phyloP scores from a whole-genome alignment of 2,797 vertebrate species.

The Pampus argenteus region DNA sequence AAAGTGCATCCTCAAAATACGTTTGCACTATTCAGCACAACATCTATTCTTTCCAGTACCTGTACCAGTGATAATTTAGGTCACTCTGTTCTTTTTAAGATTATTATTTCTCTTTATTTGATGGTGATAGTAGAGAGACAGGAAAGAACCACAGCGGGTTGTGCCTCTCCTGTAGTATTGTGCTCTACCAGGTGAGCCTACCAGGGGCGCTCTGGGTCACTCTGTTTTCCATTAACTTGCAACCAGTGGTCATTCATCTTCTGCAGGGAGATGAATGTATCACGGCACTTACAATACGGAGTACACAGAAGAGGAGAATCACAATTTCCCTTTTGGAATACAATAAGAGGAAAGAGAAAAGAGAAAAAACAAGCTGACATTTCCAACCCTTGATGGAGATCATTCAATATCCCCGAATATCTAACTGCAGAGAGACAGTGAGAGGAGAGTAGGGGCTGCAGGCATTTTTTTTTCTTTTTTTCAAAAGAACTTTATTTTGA shows the following conservation, averaged over 20 bases:
- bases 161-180: no score
- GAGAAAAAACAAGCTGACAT: not conserved
- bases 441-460: not conserved
- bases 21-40: slow-evolving; percentile 43
- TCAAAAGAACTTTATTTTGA: no score
- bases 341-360: not conserved
- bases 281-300: slow-evolving; percentile 2
- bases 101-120: no score
- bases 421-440: not conserved
- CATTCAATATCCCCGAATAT: not conserved
- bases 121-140: no score
- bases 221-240: slow-evolving; percentile 64
- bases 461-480: not conserved
- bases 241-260: slow-evolving; percentile 52
- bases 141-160: no score
- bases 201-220: no score
- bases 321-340: slow-evolving; percentile 3
- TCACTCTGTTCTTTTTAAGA: slow-evolving; percentile 63
- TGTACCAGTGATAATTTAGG: slow-evolving; percentile 65
- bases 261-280: slow-evolving; percentile 19
- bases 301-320: not conserved
- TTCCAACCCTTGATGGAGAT: slow-evolving; percentile 11
- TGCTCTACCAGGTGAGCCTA: no score
- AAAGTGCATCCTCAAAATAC: not conserved
- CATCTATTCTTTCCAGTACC: slow-evolving; percentile 41